A percentile compares a stretch with the other conserved stretches of the same genome.
These are phyloP conservation scores for Aphelenchoides bicaudatus DNA, from an alignment of 2,888 invertebrate species.

Conservation along the genomic window DNA sequence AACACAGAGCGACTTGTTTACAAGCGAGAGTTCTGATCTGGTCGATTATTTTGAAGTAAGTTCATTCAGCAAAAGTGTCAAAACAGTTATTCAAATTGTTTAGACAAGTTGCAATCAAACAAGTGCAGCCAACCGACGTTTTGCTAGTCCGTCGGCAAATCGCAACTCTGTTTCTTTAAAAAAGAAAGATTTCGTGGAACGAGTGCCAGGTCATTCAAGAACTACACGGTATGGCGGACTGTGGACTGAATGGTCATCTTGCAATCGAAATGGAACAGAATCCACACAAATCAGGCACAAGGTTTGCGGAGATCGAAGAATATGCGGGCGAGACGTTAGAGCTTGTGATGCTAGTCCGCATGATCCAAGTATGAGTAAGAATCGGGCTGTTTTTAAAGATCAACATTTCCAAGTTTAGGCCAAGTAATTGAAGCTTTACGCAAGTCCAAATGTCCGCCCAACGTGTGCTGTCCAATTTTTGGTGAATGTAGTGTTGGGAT, in stretches of 20 bases:
- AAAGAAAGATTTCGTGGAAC: slow-evolving; percentile 16
- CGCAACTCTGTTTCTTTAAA: slow-evolving; percentile 16
- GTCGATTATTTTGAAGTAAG: slow-evolving; percentile 61
- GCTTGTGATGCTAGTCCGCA: slow-evolving; percentile 9
- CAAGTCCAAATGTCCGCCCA: slow-evolving; percentile 33
- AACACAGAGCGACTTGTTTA: slow-evolving; percentile 56
- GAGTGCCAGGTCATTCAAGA: slow-evolving; percentile 9
- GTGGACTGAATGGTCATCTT: slow-evolving; percentile 38
- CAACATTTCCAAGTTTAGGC: slow-evolving; percentile 29
- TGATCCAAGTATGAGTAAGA: slow-evolving; percentile 6
- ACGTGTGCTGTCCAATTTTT: slow-evolving; percentile 49
- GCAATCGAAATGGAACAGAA: slow-evolving; percentile 5
- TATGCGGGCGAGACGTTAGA: slow-evolving; percentile 35
- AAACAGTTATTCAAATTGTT: no score
- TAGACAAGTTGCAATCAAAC: slow-evolving; percentile 40
- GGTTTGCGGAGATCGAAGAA: slow-evolving; percentile 28
- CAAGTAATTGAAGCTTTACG: slow-evolving; percentile 36
- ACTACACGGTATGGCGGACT: background rate
- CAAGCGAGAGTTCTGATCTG: slow-evolving; percentile 57
- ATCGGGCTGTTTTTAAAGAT: background rate
- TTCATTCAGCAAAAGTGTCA: no score
- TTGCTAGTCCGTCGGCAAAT: slow-evolving; percentile 18
- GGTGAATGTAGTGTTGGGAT: slow-evolving; percentile 43
- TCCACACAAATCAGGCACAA: slow-evolving; percentile 20
- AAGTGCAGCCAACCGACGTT: slow-evolving; percentile 20